A percentile compares a stretch with the other conserved stretches of the same genome.
These are phyloP conservation scores for Gryon sp. DNA, from an alignment of 1,140 invertebrate genomes.

Conservation along the genomic window DNA sequence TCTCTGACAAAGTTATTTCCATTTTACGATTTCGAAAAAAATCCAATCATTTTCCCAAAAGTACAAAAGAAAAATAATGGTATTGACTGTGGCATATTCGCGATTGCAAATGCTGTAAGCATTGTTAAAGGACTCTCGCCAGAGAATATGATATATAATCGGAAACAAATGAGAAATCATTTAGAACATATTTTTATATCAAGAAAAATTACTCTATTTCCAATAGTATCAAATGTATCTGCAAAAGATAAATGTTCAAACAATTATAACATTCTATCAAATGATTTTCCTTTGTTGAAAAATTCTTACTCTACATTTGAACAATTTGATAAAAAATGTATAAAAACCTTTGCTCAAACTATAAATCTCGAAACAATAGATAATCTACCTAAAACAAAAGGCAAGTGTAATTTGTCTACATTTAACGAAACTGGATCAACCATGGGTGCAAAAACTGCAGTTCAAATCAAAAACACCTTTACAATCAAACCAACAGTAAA, in stretches of 20 bases:
- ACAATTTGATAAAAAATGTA: too few species aligned
- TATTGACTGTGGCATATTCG: constrained; percentile 33
- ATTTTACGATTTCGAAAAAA: constrained; percentile 33
- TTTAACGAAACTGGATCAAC: too few species aligned
- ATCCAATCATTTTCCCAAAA: constrained; percentile 20
- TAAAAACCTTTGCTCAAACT: too few species aligned
- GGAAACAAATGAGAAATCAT: constrained; percentile 6
- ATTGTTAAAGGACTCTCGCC: constrained; percentile 15
- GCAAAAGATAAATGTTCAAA: background rate
- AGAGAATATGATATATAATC: constrained; percentile 21
- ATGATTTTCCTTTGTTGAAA: constrained; percentile 58
- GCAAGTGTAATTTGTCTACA: too few species aligned
- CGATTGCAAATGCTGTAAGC: constrained; percentile 32
- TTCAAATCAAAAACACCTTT: too few species aligned
- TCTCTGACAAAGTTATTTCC: constrained; percentile 37
- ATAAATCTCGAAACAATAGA: too few species aligned
- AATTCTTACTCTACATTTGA: too few species aligned
- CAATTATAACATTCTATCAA: too few species aligned
- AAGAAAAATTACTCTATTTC: constrained; percentile 20
- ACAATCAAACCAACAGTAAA: too few species aligned
- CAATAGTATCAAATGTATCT: background rate
- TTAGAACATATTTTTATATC: constrained; percentile 18
- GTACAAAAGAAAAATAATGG: constrained; percentile 30
- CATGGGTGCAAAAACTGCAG: too few species aligned
- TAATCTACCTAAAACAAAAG: too few species aligned